phyloP scores from a whole-genome alignment of 2,888 invertebrate species.

The Frankliniella intonsa region DNA sequence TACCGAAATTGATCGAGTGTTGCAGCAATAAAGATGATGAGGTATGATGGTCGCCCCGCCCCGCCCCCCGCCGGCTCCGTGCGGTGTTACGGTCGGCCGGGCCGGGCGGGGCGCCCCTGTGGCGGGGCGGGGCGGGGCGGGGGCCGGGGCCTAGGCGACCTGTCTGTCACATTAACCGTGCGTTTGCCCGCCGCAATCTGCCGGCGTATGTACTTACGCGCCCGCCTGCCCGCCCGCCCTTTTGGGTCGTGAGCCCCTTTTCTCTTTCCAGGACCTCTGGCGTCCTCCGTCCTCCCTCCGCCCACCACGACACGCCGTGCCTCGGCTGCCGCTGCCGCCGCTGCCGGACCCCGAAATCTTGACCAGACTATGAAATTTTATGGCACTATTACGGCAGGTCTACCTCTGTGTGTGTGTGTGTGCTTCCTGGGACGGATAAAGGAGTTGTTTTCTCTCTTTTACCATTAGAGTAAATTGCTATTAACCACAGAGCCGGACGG shows the following conservation, averaged over 20 bases:
- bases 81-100: slow-evolving; percentile 28
- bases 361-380: slow-evolving; percentile 23
- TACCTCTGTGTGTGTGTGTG: slow-evolving; percentile 1
- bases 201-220: no score
- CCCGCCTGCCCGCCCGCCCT: no score
- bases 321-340: not conserved
- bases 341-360: not conserved
- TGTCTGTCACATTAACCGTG: not conserved
- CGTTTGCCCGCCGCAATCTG: not conserved
- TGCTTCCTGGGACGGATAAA: slow-evolving; percentile 50
- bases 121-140: slow-evolving; percentile 31
- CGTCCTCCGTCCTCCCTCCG: no score
- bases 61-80: not conserved
- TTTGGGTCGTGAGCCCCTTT: no score
- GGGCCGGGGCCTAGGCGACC: slow-evolving; percentile 33
- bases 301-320: no score
- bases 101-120: slow-evolving; percentile 2
- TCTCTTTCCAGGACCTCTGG: no score
- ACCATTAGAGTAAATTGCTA: slow-evolving; percentile 7
- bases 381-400: not conserved
- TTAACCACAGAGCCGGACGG: not conserved
- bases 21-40: no score
- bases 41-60: not conserved
- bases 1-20: no score
- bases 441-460: slow-evolving; percentile 41